Base-by-base conservation (phyloP, 2,113 vertebrate species). In the Lophochroa leadbeateri region DNA sequence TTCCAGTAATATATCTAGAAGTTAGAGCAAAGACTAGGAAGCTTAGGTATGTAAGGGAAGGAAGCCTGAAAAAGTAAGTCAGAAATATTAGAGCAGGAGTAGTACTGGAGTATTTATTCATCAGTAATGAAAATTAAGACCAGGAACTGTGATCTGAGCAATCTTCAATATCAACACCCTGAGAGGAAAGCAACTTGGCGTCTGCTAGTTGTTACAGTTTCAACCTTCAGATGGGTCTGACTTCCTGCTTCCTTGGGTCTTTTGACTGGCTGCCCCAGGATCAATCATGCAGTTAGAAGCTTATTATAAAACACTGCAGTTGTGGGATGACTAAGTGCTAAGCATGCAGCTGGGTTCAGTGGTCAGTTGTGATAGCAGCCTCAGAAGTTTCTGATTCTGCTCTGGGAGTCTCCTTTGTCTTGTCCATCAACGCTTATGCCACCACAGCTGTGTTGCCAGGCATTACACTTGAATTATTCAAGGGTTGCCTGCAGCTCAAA, bases 401-500 rank as follows among this genome's bases (percentile, higher is more conserved):
- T 90, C 57, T 44, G 39, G 47, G 27, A 72, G 39, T 53, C 76
- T 83, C 4, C 4, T 75, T 68, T 76, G 35, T 69, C 16, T 64
- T 78, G 5, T 7, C 13, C 27, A 29, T 37, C 68, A 7, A 60
- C 78, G 65, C 53, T 80, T 78, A 7, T 25, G 28, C 49, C 46
- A 49, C 53, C 25, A 67, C 41, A 61, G 50, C 64, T 78, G 49
- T 70, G 71, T 53, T 83, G 50, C 88, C 72, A 94, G 64, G 86
- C 44, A 33, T 88, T 90, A 37, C 29, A 25, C 35, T 50, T 88
- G 31, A 95, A 86, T 90, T 91, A 93, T 92, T 94, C 43, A 95
- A 9, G 55, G 86, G 35, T 10, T 92, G 50, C 65, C 64, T 60
- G 50, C 29, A 50, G 64, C 72, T 93, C 64, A 74, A 44, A 88